phyloP scores from a whole-genome alignment of 2,888 invertebrate species.

The Cacoxenus indagator region DNA sequence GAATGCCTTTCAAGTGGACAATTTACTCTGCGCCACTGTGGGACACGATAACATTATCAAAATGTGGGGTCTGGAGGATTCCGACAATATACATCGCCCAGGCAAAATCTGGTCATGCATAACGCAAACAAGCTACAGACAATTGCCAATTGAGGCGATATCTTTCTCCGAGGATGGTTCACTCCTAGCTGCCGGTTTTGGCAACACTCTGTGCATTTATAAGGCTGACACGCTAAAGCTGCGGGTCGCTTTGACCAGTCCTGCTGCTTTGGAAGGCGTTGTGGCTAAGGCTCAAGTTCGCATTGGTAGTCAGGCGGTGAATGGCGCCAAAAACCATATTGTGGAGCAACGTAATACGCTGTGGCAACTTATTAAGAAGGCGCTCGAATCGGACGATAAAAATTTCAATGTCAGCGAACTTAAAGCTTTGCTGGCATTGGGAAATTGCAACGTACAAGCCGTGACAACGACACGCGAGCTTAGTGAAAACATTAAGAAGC shows the following conservation, averaged over 20 bases:
- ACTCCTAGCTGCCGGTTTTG: constrained; percentile 79
- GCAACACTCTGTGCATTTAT: constrained; percentile 79
- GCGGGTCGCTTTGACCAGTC: constrained; percentile 73
- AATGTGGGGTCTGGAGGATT: constrained; percentile 77
- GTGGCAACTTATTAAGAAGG: constrained; percentile 53
- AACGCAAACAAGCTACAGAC: constrained; percentile 76
- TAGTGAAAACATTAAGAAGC: constrained; percentile 36
- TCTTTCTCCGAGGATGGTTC: constrained; percentile 85
- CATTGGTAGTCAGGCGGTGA: constrained; percentile 46
- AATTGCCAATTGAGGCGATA: constrained; percentile 74
- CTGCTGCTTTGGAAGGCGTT: constrained; percentile 62
- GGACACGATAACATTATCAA: constrained; percentile 80
- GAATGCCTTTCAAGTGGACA: constrained; percentile 72
- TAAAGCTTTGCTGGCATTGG: neutral
- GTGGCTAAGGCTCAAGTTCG: constrained; percentile 61
- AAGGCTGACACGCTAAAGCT: constrained; percentile 74
- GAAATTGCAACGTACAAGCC: constrained; percentile 24
- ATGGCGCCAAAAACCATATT: constrained; percentile 48
- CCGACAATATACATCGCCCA: constrained; percentile 73
- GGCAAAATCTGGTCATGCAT: constrained; percentile 78
- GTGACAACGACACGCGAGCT: constrained; percentile 21
- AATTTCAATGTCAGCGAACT: constrained; percentile 14
- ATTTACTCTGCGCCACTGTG: constrained; percentile 75
- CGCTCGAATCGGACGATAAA: constrained; percentile 59
- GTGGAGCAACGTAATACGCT: constrained; percentile 56